phyloP scores from a whole-genome alignment of 2,888 invertebrate genomes.

The Leucoma salicis region DNA sequence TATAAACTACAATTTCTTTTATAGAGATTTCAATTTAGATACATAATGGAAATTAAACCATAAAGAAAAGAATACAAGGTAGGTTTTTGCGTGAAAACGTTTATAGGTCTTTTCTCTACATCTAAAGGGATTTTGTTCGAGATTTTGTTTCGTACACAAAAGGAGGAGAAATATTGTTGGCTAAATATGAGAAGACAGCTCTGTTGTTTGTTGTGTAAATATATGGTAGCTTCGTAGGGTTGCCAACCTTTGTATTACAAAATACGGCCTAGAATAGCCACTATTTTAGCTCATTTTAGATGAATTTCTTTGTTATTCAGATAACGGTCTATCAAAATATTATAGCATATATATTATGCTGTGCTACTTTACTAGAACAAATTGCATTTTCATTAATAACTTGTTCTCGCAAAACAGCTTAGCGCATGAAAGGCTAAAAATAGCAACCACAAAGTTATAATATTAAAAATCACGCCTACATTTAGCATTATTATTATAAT shows the following conservation, averaged over 20 bases:
- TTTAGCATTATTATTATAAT: no score
- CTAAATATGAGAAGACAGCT: conserved; percentile 51
- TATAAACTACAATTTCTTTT: conserved; percentile 9
- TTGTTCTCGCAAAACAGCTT: no score
- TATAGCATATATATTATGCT: background rate
- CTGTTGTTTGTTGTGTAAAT: conserved; percentile 48
- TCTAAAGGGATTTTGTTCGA: conserved; percentile 44
- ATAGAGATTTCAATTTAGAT: background rate
- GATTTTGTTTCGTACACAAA: conserved; percentile 47
- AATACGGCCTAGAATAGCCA: background rate
- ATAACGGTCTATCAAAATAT: background rate
- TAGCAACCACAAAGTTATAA: no score
- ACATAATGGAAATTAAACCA: conserved; percentile 1
- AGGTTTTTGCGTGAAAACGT: conserved; percentile 21
- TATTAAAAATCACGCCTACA: no score
- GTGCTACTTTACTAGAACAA: no score
- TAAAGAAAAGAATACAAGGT: conserved; percentile 12
- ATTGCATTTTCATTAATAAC: no score
- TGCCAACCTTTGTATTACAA: conserved; percentile 11
- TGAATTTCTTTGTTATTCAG: background rate
- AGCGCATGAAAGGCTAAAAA: no score
- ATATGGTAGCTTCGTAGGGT: conserved; percentile 35
- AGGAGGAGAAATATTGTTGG: conserved; percentile 53
- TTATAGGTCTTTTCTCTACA: conserved; percentile 33
- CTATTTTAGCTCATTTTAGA: background rate